phyloP scores from a whole-genome alignment of 2,113 vertebrate species.

The Cyanoramphus novaezelandiae region DNA sequence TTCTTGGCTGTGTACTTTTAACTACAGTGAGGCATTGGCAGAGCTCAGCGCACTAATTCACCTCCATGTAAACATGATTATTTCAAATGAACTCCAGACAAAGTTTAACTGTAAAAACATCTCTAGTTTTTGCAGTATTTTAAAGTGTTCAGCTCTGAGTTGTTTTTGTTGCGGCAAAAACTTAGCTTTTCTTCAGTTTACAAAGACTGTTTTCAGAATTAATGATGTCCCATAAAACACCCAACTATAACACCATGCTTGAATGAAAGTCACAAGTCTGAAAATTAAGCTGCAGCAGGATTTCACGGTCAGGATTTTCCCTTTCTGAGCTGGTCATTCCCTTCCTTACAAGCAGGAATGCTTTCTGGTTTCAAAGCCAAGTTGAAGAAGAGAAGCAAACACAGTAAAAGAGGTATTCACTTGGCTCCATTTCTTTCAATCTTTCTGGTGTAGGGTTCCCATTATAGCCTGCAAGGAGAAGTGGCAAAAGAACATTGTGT shows the following conservation, averaged over 20 bases:
- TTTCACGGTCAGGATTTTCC: constrained; percentile 50
- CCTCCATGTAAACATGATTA: constrained; percentile 63
- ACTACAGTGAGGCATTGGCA: constrained; percentile 16
- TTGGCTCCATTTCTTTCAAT: constrained; percentile 30
- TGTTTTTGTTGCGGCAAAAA: constrained; percentile 47
- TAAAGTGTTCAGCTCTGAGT: background rate
- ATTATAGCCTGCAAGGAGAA: constrained; percentile 36
- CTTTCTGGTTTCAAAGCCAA: constrained; percentile 61
- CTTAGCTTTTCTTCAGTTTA: constrained; percentile 12
- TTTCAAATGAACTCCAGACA: constrained; percentile 65
- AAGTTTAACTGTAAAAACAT: constrained; percentile 62
- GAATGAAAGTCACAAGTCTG: constrained; percentile 37
- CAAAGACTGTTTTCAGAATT: constrained; percentile 61
- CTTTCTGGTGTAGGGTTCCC: constrained; percentile 42
- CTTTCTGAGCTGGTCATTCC: constrained; percentile 23
- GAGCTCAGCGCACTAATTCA: constrained; percentile 48
- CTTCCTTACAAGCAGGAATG: constrained; percentile 40
- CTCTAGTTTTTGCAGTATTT: constrained; percentile 57
- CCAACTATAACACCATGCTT: background rate
- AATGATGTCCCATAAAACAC: constrained; percentile 24
- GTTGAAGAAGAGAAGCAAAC: constrained; percentile 33
- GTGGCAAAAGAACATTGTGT: constrained; percentile 48
- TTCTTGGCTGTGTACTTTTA: constrained; percentile 12
- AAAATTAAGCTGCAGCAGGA: constrained; percentile 7
- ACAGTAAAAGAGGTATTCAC: constrained; percentile 51